Base-by-base conservation (phyloP, 2,888 invertebrate species). In the Rhyacophila evoluta region DNA sequence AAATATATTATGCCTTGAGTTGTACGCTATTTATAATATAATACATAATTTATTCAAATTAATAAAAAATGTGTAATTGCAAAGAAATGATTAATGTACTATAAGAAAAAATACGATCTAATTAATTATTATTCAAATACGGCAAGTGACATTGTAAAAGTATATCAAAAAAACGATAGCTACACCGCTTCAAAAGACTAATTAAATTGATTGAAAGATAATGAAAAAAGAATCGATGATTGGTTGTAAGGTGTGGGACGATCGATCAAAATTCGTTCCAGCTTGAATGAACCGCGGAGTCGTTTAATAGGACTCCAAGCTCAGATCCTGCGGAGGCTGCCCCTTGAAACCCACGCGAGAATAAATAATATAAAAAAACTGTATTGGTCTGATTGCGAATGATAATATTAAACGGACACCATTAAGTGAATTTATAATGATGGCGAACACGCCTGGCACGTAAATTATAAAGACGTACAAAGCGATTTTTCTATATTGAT, bases 221-320 rank as follows among this genome's bases (percentile, higher is more conserved):
- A 55, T 55, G 19, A 55, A 19, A 55, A 55, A 19, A 55, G 19
- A 55, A 19, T 19, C 19, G 55, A 19, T 25, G 55, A 19, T 55
- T 55, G 8, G 69, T 19, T 33, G 33, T 69, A 28, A n/a, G 8
- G 33, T 5, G 69, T 69, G 69, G 69, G 69, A 28, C n/a, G 69
- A 69, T 69, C 69, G 33, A 69, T 69, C 69, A 69, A 19, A 10
- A 69, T 69, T 69, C 29, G 69, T 69, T 69, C 69, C 69, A 29
- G 69, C n/a, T 33, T 15, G 69, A 28, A 28, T 69, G 33, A 69
- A 69, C 19, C 55, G 25, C 55, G 10, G 10, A 55, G 55, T 55
- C 55, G 55, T 55, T 55, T 19, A 19, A 10, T 55, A 55, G 19
- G 6, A 55, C 15, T 15, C 55, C 55, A 55, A 15, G 15, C 19